phyloP scores from a whole-genome alignment of 2,113 vertebrate species.

The Gasterosteus aculeatus region DNA sequence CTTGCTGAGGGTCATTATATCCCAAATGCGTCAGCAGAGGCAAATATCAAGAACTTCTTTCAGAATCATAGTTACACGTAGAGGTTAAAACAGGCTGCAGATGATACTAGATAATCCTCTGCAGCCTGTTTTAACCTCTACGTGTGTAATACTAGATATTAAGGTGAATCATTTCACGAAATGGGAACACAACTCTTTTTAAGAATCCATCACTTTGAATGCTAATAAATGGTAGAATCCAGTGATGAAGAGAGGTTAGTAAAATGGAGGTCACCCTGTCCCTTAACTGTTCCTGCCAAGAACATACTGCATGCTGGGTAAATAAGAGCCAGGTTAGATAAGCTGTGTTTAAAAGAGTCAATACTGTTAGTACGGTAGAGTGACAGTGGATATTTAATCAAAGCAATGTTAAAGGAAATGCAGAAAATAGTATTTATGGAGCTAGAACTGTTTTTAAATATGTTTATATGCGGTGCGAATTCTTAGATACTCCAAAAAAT shows the following conservation, averaged over 20 bases:
- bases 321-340: conserved; percentile 50
- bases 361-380: conserved; percentile 15
- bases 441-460: neutral
- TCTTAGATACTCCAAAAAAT: too few relatives aligned
- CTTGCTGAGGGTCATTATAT: conserved; percentile 12
- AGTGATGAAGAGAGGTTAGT: neutral
- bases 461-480: too few relatives aligned
- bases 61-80: neutral
- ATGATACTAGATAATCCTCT: too few relatives aligned
- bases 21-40: conserved; percentile 12
- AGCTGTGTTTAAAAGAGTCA: conserved; percentile 46
- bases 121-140: too few relatives aligned
- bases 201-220: neutral
- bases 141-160: neutral
- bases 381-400: conserved; percentile 36
- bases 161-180: neutral
- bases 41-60: neutral
- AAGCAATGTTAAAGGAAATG: conserved; percentile 9
- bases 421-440: neutral
- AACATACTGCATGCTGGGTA: conserved; percentile 48
- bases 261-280: conserved; percentile 45
- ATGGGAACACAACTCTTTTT: neutral
- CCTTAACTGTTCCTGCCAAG: conserved; percentile 26
- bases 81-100: neutral
- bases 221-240: neutral